Conservation (phyloP, 2,888 invertebrate genomes). For the Selenia dentaria region DNA sequence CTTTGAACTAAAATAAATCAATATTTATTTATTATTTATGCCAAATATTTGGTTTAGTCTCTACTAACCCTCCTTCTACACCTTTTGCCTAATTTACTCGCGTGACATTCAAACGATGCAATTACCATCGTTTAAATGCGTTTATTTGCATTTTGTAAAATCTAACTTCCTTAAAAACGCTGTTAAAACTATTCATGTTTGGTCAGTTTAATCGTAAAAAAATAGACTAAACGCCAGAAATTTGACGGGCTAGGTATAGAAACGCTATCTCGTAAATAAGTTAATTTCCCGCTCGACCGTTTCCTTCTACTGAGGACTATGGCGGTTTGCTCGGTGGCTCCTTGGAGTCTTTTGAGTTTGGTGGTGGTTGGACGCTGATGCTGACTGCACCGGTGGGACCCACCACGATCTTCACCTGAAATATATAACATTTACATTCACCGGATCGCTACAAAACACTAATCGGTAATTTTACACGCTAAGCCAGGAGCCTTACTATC, state of each 20-base stretch:
- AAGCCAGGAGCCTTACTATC: too few relatives aligned
- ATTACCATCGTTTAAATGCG: too few relatives aligned
- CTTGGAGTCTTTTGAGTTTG: conserved; percentile 36
- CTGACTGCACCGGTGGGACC: conserved; percentile 65
- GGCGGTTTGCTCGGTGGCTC: conserved; percentile 32
- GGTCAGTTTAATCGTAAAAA: not conserved
- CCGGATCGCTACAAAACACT: too few relatives aligned
- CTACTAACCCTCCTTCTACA: too few relatives aligned
- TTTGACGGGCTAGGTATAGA: not conserved
- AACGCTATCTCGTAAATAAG: not conserved
- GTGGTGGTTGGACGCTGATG: conserved; percentile 60
- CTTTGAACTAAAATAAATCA: too few relatives aligned
- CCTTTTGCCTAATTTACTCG: too few relatives aligned
- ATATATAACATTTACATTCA: too few relatives aligned
- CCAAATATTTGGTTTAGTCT: too few relatives aligned
- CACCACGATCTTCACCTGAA: conserved; percentile 73
- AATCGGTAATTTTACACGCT: too few relatives aligned
- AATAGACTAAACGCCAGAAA: not conserved
- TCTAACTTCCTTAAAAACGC: not conserved
- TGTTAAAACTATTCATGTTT: not conserved
- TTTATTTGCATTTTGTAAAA: not conserved
- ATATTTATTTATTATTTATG: too few relatives aligned
- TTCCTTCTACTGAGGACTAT: not conserved
- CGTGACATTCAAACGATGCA: too few relatives aligned
- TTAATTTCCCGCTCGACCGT: not conserved